Percentiles rank a stretch among this genome's conserved stretches.
Conservation (phyloP, 2,888 invertebrate genomes). For the Cataglyphis rosenhaueri region DNA sequence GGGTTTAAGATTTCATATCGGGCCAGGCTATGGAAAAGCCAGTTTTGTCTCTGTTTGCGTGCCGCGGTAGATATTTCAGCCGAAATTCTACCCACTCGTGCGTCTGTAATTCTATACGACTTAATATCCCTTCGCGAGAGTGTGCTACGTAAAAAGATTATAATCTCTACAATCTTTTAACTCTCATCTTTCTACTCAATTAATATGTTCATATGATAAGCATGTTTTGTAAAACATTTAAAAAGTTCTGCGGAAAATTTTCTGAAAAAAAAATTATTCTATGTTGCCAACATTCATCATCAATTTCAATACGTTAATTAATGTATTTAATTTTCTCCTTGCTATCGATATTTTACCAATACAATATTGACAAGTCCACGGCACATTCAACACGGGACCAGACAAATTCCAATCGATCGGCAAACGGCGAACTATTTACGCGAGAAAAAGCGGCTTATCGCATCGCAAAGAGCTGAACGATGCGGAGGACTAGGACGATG, state of each 20-base stretch:
- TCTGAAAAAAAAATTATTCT: background rate
- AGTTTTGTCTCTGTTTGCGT: slow-evolving; percentile 66
- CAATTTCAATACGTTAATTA: background rate
- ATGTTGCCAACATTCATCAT: background rate
- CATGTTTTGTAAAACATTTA: background rate
- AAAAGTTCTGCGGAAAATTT: background rate
- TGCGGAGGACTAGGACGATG: slow-evolving; percentile 13
- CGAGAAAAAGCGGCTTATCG: slow-evolving; percentile 50
- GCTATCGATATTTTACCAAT: slow-evolving; percentile 22
- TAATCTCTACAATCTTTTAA: slow-evolving; percentile 18
- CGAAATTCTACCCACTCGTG: slow-evolving; percentile 48
- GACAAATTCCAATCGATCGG: slow-evolving; percentile 36
- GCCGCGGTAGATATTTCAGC: slow-evolving; percentile 59
- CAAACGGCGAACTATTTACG: slow-evolving; percentile 44
- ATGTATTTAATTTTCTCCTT: background rate
- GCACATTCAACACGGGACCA: slow-evolving; percentile 27
- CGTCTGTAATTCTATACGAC: slow-evolving; percentile 34
- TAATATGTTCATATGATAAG: slow-evolving; percentile 7
- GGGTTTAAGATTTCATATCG: slow-evolving; percentile 69
- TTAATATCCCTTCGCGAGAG: slow-evolving; percentile 28
- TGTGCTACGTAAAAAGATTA: slow-evolving; percentile 28
- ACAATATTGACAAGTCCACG: slow-evolving; percentile 24
- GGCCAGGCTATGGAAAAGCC: slow-evolving; percentile 53
- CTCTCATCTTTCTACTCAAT: slow-evolving; percentile 21
- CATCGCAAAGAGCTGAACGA: slow-evolving; percentile 43